Evolutionary conservation across 1,140 invertebrate species (phyloP), one percentile per base, ranked within the genome.

Genomic region (Adelges cooleyi): DNA sequence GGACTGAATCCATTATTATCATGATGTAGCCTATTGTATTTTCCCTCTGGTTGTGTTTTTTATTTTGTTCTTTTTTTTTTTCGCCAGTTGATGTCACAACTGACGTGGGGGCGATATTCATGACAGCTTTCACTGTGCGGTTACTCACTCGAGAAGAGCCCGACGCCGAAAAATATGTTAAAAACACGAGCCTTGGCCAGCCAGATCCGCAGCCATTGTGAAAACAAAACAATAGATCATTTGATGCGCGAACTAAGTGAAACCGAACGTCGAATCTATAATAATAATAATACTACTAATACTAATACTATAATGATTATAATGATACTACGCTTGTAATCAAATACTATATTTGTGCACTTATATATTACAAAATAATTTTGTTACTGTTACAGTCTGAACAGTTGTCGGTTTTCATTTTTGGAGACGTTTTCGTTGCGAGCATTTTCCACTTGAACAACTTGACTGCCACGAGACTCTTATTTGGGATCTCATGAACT

Each of bases 101-200:
- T 49, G 11, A 54, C 20, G 52, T n/a, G 42, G 18, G 52, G 33
- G 36, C 52, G 17, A 22, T 22, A 17, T 1, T 54, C 20, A 40
- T 54, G 52, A 54, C 52, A 54, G 52, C 52, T 54, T 54, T 54
- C 52, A 54, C 52, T 38, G 6, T 38, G 52, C 52, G 52, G 52
- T 54, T 38, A 54, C 36, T 54, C 52, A 54, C 52, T 54, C 52
- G 52, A 54, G 52, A 54, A 54, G 52, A 54, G 52, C 11, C 42
- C 52, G 13, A 54, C 15, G 36, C 42, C 17, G 52, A 40, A 54
- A 54, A n/a, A n/a, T n/a, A 54, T 54, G 52, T 54, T 38, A 22
- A 54, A 54, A 54, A 38, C n/a, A n/a, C 13, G 33, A 42, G 20
- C 52, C 18, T 54, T 54, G 52, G 33, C 36, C 36, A 10, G 18